These are phyloP conservation scores for Aleadryas rufinucha DNA, from an alignment of 2,113 vertebrate genomes.

Conservation along the genomic window DNA sequence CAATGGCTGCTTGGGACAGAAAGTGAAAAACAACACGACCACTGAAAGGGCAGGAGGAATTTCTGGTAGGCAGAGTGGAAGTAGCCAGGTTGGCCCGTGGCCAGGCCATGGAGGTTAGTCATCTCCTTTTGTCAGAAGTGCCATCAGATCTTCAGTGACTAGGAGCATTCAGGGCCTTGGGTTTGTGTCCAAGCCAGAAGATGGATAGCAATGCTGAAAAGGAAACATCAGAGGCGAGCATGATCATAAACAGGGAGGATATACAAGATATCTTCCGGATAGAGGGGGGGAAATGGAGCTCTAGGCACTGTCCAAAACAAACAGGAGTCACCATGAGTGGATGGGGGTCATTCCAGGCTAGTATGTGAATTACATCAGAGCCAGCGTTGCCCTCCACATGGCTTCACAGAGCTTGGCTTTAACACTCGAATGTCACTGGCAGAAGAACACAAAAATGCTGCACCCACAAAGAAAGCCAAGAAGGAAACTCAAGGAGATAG, in stretches of 20 bases:
- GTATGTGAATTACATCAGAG: neutral
- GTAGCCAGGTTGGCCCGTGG: neutral
- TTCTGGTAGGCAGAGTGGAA: slow-evolving; percentile 1
- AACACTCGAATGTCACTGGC: neutral
- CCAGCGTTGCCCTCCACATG: neutral
- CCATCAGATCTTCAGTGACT: neutral
- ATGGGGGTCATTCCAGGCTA: slow-evolving; percentile 53
- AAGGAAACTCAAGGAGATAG: neutral
- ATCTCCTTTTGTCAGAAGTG: slow-evolving; percentile 1
- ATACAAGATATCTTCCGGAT: slow-evolving; percentile 11
- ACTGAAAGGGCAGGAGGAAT: neutral
- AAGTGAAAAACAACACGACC: neutral
- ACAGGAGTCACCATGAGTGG: slow-evolving; percentile 13
- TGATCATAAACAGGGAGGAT: slow-evolving; percentile 33
- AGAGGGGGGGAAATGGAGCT: neutral
- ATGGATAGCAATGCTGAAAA: neutral
- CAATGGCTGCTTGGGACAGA: neutral
- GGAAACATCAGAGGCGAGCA: slow-evolving; percentile 2
- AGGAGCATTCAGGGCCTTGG: neutral
- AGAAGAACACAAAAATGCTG: neutral
- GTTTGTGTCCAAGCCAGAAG: neutral
- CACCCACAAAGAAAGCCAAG: neutral
- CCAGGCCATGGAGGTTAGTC: neutral
- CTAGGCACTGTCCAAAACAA: slow-evolving; percentile 36
- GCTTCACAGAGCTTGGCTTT: neutral